Evolutionary conservation across 2,113 vertebrate species (phyloP), one percentile per base, ranked within the genome.

Genomic region (Crotalus horridus): DNA sequence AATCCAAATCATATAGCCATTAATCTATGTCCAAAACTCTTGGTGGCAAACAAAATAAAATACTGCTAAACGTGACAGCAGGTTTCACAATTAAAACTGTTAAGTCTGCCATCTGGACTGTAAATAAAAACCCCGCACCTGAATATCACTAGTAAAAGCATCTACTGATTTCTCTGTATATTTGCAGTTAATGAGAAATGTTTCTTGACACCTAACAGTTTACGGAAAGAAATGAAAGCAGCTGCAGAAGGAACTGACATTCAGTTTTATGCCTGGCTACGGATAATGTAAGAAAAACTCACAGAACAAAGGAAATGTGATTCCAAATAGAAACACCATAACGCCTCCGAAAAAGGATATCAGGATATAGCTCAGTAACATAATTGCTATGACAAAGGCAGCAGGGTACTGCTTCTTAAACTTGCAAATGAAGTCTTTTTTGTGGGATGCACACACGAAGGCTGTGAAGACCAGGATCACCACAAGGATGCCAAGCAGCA

Each of bases 321-420:
- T 98, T 85, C 99, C 99, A 8, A 98, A 97, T 96, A 99, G 97
- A 93, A 99, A 99, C 90, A 99, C 98, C 98, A 99, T 98, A 93
- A 99, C 98, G 1, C 98, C 99, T 8, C 99, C 99, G 39, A 99
- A 98, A 90, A 99, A 96, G n/a, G 98, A 99, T 74, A 99, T 98
- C 94, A 99, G 88, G 90, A 99, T 95, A 97, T 98, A 99, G 97
- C 99, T 99, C 90, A 97, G 97, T 54, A 98, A 85, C 98, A 99
- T 98, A 94, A 99, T 97, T 39, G 96, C 96, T 88, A 98, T 74
- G 3, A 99, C 96, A 54, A 99, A 99, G 0, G 96, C 93, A 0
- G 97, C 97, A 87, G 99, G 99, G 93, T 99, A 99, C 93, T 98
- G 97, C 95, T 98, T 98, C 98, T 99, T 99, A 95, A 99, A 96